Evolutionary conservation across 2,113 vertebrate species (phyloP).

Genomic region (Eptesicus fuscus): DNA sequence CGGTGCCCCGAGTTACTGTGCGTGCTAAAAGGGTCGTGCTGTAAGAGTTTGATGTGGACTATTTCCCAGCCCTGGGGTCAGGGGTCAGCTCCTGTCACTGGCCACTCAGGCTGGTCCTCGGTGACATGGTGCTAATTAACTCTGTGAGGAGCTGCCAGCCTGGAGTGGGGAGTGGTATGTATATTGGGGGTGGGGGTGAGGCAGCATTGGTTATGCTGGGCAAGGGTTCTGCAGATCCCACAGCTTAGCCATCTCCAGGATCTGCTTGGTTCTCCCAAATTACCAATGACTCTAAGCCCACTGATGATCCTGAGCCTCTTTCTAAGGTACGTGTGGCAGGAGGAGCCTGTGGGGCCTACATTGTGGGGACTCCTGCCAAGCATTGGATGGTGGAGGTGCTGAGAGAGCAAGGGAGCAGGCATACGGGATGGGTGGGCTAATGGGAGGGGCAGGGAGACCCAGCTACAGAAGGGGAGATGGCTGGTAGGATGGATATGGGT

Average conservation of each 20-base stretch:
- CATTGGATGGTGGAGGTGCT: not conserved
- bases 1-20: slow-evolving; percentile 86
- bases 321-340: not conserved
- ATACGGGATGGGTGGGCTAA: not conserved
- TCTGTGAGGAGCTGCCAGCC: slow-evolving; percentile 87
- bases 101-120: slow-evolving; percentile 95
- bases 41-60: slow-evolving; percentile 93
- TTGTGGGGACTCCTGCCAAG: not conserved
- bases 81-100: slow-evolving; percentile 90
- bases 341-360: not conserved
- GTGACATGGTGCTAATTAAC: slow-evolving; percentile 99
- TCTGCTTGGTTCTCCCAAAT: not conserved
- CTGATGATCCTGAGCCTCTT: not conserved
- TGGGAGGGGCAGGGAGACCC: not conserved
- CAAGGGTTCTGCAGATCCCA: not conserved
- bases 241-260: not conserved
- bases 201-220: slow-evolving; percentile 5
- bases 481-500: not conserved
- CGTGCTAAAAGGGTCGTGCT: slow-evolving; percentile 97
- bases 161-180: slow-evolving; percentile 75
- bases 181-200: slow-evolving; percentile 53
- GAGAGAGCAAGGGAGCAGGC: not conserved
- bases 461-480: not conserved
- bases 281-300: not conserved
- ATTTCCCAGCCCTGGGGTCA: slow-evolving; percentile 83